These are phyloP conservation scores for Rhaphigaster nebulosa DNA, from an alignment of 2,888 invertebrate species.

Conservation along the genomic window DNA sequence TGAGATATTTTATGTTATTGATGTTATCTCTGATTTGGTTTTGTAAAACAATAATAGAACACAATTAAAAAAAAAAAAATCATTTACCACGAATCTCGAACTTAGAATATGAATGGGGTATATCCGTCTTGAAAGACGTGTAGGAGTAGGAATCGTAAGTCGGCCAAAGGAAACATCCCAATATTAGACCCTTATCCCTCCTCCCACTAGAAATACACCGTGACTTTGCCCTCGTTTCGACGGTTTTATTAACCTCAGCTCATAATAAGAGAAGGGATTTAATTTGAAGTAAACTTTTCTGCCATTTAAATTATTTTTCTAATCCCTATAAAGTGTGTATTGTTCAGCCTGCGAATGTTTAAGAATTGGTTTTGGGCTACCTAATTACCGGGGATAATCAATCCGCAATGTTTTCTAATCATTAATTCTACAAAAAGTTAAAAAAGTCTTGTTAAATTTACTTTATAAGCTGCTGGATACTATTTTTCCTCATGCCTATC, in stretches of 20 bases:
- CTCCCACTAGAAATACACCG: not conserved
- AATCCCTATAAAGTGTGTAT: not conserved
- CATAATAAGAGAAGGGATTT: not conserved
- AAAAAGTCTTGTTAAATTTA: no score
- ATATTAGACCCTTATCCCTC: not conserved
- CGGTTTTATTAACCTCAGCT: not conserved
- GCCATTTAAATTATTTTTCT: not conserved
- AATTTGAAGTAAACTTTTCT: not conserved
- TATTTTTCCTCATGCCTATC: no score
- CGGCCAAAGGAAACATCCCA: conserved; percentile 37
- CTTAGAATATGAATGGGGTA: not conserved
- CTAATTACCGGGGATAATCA: not conserved
- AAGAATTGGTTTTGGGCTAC: not conserved
- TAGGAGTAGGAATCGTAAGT: conserved; percentile 17
- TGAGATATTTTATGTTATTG: no score
- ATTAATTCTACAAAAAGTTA: no score
- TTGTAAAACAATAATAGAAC: no score
- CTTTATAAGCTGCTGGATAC: no score
- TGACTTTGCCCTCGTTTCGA: not conserved
- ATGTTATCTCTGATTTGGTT: no score
- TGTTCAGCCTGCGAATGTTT: not conserved
- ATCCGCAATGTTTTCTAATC: no score
- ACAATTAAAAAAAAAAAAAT: not conserved
- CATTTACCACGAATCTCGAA: not conserved
- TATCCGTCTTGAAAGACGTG: not conserved